Conservation (phyloP, 2,888 invertebrate genomes). For the Rhagonycha lutea region DNA sequence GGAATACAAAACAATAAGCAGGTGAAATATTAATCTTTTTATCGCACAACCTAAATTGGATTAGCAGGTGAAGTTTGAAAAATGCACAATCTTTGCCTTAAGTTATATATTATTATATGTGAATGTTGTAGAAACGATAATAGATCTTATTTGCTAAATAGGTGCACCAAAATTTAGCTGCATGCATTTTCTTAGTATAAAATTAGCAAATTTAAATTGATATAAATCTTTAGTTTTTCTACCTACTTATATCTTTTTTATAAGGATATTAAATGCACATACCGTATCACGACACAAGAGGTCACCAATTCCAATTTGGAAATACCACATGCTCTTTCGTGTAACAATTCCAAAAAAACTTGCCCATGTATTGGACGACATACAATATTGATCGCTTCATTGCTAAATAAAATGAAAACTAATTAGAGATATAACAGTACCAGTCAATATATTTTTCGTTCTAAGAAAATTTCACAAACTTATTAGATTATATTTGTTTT, state of each 20-base stretch:
- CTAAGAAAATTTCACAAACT: too few species aligned
- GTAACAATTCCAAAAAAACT: background rate
- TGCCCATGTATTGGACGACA: background rate
- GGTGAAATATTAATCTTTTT: constrained; percentile 27
- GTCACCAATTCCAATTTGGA: background rate
- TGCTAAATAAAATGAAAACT: background rate
- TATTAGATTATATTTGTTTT: too few species aligned
- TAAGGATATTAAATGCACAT: background rate
- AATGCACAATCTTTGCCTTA: constrained; percentile 35
- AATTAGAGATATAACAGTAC: too few species aligned
- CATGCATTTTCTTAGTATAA: background rate
- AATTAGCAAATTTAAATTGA: constrained; percentile 3
- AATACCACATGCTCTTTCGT: background rate
- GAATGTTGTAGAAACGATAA: background rate
- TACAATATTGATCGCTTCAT: background rate
- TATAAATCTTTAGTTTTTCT: background rate
- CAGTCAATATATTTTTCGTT: too few species aligned
- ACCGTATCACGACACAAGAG: background rate
- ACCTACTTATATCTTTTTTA: background rate
- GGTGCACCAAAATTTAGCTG: background rate
- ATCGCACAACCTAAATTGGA: constrained; percentile 33
- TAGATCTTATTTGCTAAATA: background rate
- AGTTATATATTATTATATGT: constrained; percentile 36
- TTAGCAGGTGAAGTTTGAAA: constrained; percentile 33
- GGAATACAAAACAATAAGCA: constrained; percentile 39